These are phyloP conservation scores for Tragopan temminckii DNA, from an alignment of 2,797 vertebrate species.

Conservation along the genomic window DNA sequence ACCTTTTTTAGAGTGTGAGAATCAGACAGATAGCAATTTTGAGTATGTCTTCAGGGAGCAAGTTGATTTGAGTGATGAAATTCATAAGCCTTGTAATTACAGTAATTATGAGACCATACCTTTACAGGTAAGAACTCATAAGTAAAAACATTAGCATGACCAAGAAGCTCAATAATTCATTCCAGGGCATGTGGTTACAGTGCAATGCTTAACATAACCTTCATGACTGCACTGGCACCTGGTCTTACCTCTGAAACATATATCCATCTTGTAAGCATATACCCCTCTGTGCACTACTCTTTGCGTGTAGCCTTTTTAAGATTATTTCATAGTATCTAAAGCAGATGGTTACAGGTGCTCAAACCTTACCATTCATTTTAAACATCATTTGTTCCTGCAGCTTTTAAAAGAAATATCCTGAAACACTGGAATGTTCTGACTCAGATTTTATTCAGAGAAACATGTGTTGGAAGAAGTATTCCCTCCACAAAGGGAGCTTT, in stretches of 20 bases:
- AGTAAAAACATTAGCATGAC: slow-evolving; percentile 74
- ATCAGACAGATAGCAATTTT: slow-evolving; percentile 66
- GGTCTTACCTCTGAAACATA: background rate
- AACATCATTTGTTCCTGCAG: background rate
- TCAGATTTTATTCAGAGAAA: background rate
- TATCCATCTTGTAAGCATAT: background rate
- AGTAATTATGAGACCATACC: slow-evolving; percentile 72
- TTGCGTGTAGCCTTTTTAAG: background rate
- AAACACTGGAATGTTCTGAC: background rate
- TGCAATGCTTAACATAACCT: slow-evolving; percentile 40
- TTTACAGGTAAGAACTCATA: slow-evolving; percentile 75
- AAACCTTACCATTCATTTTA: background rate
- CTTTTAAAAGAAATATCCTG: background rate
- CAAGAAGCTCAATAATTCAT: slow-evolving; percentile 60
- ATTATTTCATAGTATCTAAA: background rate
- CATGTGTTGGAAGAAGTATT: background rate
- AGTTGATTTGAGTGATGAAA: slow-evolving; percentile 68
- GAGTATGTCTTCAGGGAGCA: slow-evolving; percentile 72
- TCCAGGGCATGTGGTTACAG: slow-evolving; percentile 53
- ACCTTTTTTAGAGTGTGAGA: slow-evolving; percentile 42
- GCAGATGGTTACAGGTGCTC: background rate
- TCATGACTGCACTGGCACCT: background rate
- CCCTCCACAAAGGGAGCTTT: background rate
- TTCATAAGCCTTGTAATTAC: slow-evolving; percentile 74
- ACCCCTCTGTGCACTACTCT: background rate